phyloP scores from a whole-genome alignment of 1,140 invertebrate genomes.

The Nomia melanderi region DNA sequence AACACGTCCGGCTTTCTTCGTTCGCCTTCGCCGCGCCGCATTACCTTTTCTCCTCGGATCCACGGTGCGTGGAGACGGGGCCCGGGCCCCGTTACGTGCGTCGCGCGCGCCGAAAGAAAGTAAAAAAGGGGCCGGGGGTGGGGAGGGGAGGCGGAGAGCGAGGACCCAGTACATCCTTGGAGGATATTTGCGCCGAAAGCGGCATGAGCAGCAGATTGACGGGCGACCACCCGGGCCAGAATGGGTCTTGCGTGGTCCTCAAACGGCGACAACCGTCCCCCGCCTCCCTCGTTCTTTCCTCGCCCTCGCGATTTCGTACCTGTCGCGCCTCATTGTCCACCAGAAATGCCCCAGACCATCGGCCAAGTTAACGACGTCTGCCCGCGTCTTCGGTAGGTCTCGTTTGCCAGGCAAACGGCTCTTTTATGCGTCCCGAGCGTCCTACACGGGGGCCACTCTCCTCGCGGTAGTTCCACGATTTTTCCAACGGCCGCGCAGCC shows the following conservation, averaged over 20 bases:
- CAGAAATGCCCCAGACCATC: conserved; percentile 53
- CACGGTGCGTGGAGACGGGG: conserved; percentile 19
- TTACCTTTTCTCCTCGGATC: conserved; percentile 17
- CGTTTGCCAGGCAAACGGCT: conserved; percentile 62
- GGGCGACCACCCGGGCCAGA: conserved; percentile 68
- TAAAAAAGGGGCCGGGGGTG: background rate
- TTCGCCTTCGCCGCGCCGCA: conserved; percentile 24
- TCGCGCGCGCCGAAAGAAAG: conserved; percentile 40
- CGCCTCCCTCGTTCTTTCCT: conserved; percentile 35
- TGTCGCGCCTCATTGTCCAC: conserved; percentile 59
- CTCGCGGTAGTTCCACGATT: background rate
- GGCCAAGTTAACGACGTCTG: conserved; percentile 57
- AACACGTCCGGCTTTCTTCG: conserved; percentile 30
- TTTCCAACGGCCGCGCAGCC: background rate
- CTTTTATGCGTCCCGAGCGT: conserved; percentile 55
- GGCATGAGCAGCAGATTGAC: conserved; percentile 71
- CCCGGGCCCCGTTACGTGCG: conserved; percentile 47
- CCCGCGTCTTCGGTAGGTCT: conserved; percentile 60
- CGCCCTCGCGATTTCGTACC: conserved; percentile 39
- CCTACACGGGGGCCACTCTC: conserved; percentile 33
- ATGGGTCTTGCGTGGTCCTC: conserved; percentile 62
- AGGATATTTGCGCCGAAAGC: conserved; percentile 72
- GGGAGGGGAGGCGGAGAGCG: conserved; percentile 16
- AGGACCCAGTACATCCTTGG: conserved; percentile 62
- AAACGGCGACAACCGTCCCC: conserved; percentile 60